phyloP scores from a whole-genome alignment of 2,113 vertebrate genomes.

The Ammodramus savannarum region DNA sequence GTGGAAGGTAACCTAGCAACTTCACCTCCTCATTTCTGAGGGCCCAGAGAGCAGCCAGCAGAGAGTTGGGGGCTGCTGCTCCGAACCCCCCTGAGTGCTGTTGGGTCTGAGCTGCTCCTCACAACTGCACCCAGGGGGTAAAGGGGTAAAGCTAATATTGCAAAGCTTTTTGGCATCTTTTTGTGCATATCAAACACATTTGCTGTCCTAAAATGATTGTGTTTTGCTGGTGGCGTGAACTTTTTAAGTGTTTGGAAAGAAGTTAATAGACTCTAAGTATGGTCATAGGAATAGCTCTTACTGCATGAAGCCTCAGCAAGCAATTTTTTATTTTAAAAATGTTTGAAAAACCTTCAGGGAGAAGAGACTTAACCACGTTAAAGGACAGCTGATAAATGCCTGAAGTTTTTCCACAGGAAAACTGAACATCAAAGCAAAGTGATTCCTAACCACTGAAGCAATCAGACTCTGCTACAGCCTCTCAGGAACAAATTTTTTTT shows the following conservation, averaged over 20 bases:
- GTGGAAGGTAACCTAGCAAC: neutral
- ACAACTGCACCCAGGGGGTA: neutral
- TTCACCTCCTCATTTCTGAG: neutral
- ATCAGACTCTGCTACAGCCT: neutral
- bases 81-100: fast-evolving
- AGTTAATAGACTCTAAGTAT: neutral
- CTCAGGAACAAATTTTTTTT: neutral
- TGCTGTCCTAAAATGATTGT: neutral
- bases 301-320: neutral
- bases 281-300: neutral
- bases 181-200: neutral
- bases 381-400: neutral
- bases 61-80: neutral
- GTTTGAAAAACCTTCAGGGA: neutral
- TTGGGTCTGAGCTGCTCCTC: neutral
- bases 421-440: neutral
- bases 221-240: neutral
- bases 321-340: neutral
- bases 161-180: neutral
- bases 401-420: neutral
- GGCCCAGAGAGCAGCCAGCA: neutral
- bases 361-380: neutral
- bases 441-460: neutral
- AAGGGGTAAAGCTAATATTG: neutral
- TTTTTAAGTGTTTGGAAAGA: neutral